Percentiles rank a stretch among this genome's conserved stretches.
Evolutionary conservation across 2,113 vertebrate genomes (phyloP).

Genomic region (Catharus minimus): DNA sequence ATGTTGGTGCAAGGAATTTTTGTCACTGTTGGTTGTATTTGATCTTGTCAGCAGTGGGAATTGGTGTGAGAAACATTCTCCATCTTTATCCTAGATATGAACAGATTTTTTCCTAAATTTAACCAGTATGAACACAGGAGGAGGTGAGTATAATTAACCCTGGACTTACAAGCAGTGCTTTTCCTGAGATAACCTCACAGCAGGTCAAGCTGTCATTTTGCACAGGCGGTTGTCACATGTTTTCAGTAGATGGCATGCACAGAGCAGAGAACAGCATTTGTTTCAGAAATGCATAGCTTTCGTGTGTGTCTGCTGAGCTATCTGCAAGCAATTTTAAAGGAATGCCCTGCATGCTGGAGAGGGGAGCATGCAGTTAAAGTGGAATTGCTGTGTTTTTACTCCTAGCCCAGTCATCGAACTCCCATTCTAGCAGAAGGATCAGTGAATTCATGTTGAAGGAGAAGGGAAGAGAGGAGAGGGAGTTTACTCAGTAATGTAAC

Average conservation of each 20-base stretch:
- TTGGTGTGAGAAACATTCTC: neutral
- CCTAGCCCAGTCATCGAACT: neutral
- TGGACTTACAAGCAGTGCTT: neutral
- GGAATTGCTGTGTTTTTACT: neutral
- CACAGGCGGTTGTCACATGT: neutral
- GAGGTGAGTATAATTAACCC: constrained; percentile 40
- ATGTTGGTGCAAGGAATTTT: neutral
- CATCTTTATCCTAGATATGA: constrained; percentile 32
- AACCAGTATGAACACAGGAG: constrained; percentile 16
- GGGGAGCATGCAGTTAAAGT: neutral
- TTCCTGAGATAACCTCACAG: constrained; percentile 17
- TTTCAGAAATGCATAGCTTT: neutral
- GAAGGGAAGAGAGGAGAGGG: neutral
- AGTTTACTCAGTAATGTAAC: neutral
- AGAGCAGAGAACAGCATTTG: neutral
- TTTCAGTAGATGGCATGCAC: constrained; percentile 8
- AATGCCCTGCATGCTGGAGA: neutral
- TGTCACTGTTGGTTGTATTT: neutral
- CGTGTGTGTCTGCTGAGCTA: neutral
- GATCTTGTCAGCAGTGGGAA: neutral
- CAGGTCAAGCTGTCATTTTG: constrained; percentile 15
- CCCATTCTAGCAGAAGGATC: neutral
- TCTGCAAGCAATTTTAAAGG: neutral
- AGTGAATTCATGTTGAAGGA: neutral
- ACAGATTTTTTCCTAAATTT: constrained; percentile 54